Conservation (phyloP, 2,113 vertebrate species). For the Amazona guildingii region DNA sequence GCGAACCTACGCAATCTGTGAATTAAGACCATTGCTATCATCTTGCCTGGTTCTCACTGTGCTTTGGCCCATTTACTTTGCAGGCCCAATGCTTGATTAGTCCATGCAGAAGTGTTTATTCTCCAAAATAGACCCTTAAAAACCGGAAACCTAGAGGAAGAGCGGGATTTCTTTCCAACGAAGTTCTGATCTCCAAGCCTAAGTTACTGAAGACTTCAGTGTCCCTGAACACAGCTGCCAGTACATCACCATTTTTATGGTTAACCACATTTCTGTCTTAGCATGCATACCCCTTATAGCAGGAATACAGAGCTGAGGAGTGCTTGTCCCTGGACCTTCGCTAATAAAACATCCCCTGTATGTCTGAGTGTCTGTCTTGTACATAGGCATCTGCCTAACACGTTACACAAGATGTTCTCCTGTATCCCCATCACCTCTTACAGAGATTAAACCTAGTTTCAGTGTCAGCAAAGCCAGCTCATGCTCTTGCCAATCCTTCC, state of each 20-base stretch:
- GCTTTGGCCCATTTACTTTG: neutral
- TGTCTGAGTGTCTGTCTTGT: neutral
- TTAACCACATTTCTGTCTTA: neutral
- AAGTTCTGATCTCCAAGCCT: neutral
- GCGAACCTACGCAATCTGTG: neutral
- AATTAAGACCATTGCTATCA: neutral
- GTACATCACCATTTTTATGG: neutral
- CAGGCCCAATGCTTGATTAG: neutral
- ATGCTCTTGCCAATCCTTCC: neutral
- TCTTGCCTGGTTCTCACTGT: neutral
- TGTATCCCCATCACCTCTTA: neutral
- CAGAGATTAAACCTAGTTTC: neutral
- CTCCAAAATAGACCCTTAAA: neutral
- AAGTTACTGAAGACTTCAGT: neutral
- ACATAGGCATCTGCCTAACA: fast-evolving
- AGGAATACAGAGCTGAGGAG: neutral
- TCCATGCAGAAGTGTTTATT: neutral
- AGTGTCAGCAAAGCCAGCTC: neutral
- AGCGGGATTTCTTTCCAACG: neutral
- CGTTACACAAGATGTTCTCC: neutral
- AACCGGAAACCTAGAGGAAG: neutral
- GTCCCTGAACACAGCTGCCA: neutral
- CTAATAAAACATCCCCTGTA: neutral
- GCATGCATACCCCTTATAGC: neutral
- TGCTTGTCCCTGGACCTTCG: neutral